These are phyloP conservation scores for Apostichopus leukothele DNA, from an alignment of 53 echinoderm and acorn worm genomes.

Conservation along the genomic window DNA sequence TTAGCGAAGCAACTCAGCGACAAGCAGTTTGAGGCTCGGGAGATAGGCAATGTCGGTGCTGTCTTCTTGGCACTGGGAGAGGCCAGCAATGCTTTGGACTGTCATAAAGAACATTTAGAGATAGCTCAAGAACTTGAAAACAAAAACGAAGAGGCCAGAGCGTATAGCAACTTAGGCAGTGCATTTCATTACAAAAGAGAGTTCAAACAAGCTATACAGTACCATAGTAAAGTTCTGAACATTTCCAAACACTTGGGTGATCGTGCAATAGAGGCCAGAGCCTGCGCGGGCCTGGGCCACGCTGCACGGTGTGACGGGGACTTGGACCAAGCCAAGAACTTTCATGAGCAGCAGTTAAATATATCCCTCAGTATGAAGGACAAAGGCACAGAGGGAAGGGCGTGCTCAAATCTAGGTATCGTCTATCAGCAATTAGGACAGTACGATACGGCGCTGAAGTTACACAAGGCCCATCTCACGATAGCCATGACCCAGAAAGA, in stretches of 20 bases:
- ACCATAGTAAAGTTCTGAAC: conserved; percentile 79
- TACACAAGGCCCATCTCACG: conserved; percentile 94
- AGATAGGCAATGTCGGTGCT: conserved; percentile 95
- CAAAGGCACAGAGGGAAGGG: conserved; percentile 82
- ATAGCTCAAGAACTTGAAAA: conserved; percentile 88
- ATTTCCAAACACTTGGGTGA: conserved; percentile 80
- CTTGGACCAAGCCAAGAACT: conserved; percentile 73
- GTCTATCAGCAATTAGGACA: conserved; percentile 93
- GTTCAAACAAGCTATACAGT: conserved; percentile 82
- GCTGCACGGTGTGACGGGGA: conserved; percentile 90
- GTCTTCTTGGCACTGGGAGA: conserved; percentile 89
- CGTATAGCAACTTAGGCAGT: conserved; percentile 96
- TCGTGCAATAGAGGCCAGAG: conserved; percentile 95
- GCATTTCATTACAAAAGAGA: conserved; percentile 92
- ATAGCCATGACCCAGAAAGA: conserved; percentile 80
- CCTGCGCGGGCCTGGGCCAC: conserved; percentile 94
- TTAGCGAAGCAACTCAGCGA: conserved; percentile 96
- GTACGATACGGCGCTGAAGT: conserved; percentile 89
- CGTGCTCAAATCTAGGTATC: conserved; percentile 95
- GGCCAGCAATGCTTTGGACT: conserved; percentile 89
- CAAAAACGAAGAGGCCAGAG: conserved; percentile 90
- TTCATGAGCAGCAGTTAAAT: conserved; percentile 96
- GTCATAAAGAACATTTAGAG: conserved; percentile 89
- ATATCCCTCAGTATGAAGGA: conserved; percentile 96
- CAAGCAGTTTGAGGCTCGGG: conserved; percentile 98